phyloP scores from a whole-genome alignment of 2,113 vertebrate species.

The Cynopterus brachyotis region DNA sequence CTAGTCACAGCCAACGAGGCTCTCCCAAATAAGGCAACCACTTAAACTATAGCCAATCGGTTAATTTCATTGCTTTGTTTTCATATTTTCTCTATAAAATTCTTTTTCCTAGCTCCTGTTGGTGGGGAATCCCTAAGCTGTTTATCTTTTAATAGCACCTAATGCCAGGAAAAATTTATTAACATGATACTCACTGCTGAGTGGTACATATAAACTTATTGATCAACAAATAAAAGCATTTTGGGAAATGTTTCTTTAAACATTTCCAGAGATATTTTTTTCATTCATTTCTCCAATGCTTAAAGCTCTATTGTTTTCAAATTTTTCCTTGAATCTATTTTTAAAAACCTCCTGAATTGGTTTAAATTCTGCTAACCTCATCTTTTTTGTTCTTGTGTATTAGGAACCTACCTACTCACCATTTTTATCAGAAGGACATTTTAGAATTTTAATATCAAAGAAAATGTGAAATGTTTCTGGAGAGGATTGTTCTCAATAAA shows the following conservation, averaged over 20 bases:
- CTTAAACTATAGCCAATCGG: not conserved
- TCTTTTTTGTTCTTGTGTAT: not conserved
- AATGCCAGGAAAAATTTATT: not conserved
- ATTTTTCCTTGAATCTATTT: not conserved
- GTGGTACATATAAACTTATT: not conserved
- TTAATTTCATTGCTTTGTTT: not conserved
- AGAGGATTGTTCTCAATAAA: not conserved
- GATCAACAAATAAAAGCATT: not conserved
- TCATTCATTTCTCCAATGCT: not conserved
- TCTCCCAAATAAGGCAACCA: not conserved
- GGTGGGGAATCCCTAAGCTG: not conserved
- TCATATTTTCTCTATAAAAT: not conserved
- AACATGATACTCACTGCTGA: not conserved
- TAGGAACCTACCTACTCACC: not conserved
- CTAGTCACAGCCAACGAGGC: not conserved
- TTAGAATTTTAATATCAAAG: constrained; percentile 34
- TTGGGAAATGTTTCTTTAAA: constrained; percentile 21
- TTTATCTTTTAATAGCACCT: not conserved
- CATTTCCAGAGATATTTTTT: not conserved
- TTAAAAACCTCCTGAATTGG: not conserved
- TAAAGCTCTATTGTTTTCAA: not conserved
- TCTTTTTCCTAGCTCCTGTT: not conserved
- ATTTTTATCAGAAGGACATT: not conserved
- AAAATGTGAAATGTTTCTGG: not conserved
- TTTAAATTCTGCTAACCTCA: not conserved